Base-by-base conservation (phyloP, 2,797 vertebrate species). In the Onychomys leucogaster region DNA sequence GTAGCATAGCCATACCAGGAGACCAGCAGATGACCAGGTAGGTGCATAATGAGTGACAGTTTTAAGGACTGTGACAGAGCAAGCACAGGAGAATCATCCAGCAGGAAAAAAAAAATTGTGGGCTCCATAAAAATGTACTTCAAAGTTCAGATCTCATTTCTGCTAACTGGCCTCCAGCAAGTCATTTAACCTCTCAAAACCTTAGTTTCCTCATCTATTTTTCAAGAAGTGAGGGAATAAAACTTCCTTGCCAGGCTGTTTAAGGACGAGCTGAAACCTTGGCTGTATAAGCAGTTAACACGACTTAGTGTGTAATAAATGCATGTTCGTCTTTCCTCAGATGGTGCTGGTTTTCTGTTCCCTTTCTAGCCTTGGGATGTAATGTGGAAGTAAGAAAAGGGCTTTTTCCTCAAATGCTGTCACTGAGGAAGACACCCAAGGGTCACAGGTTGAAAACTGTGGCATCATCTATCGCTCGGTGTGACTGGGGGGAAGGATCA, bases 171-270 rank as follows among this genome's bases (percentile, higher is more conserved):
- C 90, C 76, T 92, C 73, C 21, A 67, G 46, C 77, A 63, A 94
- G 78, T 17, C 78, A 32, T 89, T 89, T 83, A 82, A 92, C 85
- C 63, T 87, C 89, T 63, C 43, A 71, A 71, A 75, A 78, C 80
- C 65, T 87, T 37, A 10, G 91, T 91, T 84, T 94, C 41, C 71
- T 82, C 71, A 14, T 90, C 95, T 76, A 91, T 96, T 95, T 92
- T 75, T 95, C 57, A 96, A 85, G n/a, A 91, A 76, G 9, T 16
- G 10, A 92, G 43, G 43, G 43, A 85, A 46, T 85, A 75, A 89
- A 94, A n/a, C 41, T 37, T 61, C 52, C 75, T 94, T 16, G 17
- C 88, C 59, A 80, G n/a, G 19, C 49, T 91, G 75, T 87, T 91
- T 77, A 63, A 85, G 90, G 43, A 52, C 37, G 21, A 37, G 73